Evolutionary conservation across 2,888 invertebrate species (phyloP).

Genomic region (Sicus ferrugineus): DNA sequence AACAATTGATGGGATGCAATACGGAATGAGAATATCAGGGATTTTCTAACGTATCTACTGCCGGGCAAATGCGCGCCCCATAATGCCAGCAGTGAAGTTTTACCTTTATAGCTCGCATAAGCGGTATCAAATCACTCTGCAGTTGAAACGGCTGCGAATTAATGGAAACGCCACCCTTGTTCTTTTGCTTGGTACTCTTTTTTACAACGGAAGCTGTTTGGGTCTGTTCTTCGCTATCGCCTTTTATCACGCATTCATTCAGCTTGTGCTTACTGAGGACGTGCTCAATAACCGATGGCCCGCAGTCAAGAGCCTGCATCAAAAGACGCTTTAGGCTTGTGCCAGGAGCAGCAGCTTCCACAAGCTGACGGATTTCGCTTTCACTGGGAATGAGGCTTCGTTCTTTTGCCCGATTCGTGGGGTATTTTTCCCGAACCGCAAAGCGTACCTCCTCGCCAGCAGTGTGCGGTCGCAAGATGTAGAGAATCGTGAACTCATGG

Average conservation of each 20-base stretch:
- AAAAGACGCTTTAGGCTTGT: slow-evolving; percentile 83
- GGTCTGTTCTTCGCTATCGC: slow-evolving; percentile 26
- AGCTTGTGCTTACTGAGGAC: slow-evolving; percentile 79
- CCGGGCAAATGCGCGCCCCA: no score
- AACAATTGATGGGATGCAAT: no score
- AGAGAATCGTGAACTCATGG: slow-evolving; percentile 85
- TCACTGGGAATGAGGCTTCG: slow-evolving; percentile 64
- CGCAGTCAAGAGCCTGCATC: slow-evolving; percentile 86
- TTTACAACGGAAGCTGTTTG: slow-evolving; percentile 41
- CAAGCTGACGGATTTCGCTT: slow-evolving; percentile 69
- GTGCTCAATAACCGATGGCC: slow-evolving; percentile 91
- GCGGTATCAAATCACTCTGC: slow-evolving; percentile 69
- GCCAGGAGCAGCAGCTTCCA: slow-evolving; percentile 73
- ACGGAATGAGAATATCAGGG: no score
- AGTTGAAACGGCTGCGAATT: slow-evolving; percentile 67
- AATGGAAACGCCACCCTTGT: slow-evolving; percentile 41
- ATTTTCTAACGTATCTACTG: no score
- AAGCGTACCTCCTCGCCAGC: slow-evolving; percentile 90
- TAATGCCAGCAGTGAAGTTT: no score
- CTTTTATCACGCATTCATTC: slow-evolving; percentile 67
- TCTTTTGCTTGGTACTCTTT: slow-evolving; percentile 46
- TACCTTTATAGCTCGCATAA: slow-evolving; percentile 72
- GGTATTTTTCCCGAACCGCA: slow-evolving; percentile 93
- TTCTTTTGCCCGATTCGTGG: slow-evolving; percentile 77
- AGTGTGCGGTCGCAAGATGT: slow-evolving; percentile 89